phyloP scores from a whole-genome alignment of 2,888 invertebrate species.

The Epinotia demarniana region DNA sequence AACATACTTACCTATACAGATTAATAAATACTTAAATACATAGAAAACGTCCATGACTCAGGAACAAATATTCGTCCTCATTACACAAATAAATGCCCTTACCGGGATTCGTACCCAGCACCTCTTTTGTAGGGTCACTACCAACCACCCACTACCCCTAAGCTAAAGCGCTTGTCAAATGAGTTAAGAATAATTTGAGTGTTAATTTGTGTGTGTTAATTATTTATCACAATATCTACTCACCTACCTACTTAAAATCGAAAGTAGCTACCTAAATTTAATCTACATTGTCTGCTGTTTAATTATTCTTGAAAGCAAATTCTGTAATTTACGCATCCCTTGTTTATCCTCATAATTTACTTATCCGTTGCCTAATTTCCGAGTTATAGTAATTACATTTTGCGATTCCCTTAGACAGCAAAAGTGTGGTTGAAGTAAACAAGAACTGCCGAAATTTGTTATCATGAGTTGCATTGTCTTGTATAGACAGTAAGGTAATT shows the following conservation, averaged over 20 bases:
- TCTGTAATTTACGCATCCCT: conserved; percentile 25
- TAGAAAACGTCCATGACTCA: no score
- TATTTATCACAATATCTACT: no score
- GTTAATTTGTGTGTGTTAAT: no score
- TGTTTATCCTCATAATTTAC: conserved; percentile 34
- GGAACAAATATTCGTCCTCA: no score
- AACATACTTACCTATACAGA: no score
- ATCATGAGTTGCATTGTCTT: background rate
- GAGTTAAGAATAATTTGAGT: no score
- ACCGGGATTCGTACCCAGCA: no score
- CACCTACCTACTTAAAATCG: background rate
- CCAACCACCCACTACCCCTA: no score
- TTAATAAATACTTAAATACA: no score
- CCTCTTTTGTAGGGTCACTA: no score
- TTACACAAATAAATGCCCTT: no score
- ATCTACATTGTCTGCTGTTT: background rate
- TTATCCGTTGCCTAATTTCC: conserved; percentile 26
- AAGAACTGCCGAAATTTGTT: background rate
- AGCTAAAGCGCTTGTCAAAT: no score
- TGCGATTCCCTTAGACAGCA: conserved; percentile 1
- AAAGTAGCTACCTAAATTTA: background rate
- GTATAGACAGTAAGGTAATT: background rate
- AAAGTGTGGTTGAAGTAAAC: background rate
- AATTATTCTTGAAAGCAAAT: conserved; percentile 17
- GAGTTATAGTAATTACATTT: conserved; percentile 32